Base-by-base conservation (phyloP, 2,888 invertebrate species). In the Cheilosia grossa region DNA sequence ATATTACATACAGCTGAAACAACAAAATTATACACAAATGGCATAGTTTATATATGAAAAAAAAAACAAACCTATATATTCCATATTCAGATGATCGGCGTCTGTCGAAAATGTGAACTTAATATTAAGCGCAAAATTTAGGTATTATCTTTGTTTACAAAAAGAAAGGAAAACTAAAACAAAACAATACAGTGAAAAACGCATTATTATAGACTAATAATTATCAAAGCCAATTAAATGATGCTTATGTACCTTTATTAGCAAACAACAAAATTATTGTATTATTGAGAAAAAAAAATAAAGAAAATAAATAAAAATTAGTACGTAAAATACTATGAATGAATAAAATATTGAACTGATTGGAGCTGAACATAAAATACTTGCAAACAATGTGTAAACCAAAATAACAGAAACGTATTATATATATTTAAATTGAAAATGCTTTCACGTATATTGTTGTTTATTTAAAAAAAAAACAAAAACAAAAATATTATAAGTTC, bases 171-270 rank as follows among this genome's bases (percentile, higher is more conserved):
- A 49, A 64, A 33, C 2, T 33, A 73, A 51, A 67, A 44, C 24
- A 59, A 51, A 30, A 30, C 27, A 27, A 66, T 30, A 42, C 27
- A 66, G 21, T 19, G 49, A 42, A 63, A 56, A 64, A 75, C 56
- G 59, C 69, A 80, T 74, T 69, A 82, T 73, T 73, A 83, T 37
- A 27, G 80, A 75, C 75, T 80, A 80, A 80, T 72, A 75, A 85
- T 80, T 85, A 85, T 85, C 81, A 81, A 80, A 85, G 85, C 85
- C 85, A 85, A 85, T 85, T 85, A 85, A 80, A 85, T 80, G 81
- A 85, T 85, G 85, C 85, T 85, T 85, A 85, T 85, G 85, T 85
- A 85, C 85, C 85, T 85, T 85, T 85, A 80, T 85, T 85, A 85
- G 85, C 85, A 77, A 85, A 85, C 80, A 85, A 85, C 81, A 85